Percentiles rank a stretch among this genome's conserved stretches.
Conservation (phyloP, 2,888 invertebrate species). For the Eueremaeus valkanovi region DNA sequence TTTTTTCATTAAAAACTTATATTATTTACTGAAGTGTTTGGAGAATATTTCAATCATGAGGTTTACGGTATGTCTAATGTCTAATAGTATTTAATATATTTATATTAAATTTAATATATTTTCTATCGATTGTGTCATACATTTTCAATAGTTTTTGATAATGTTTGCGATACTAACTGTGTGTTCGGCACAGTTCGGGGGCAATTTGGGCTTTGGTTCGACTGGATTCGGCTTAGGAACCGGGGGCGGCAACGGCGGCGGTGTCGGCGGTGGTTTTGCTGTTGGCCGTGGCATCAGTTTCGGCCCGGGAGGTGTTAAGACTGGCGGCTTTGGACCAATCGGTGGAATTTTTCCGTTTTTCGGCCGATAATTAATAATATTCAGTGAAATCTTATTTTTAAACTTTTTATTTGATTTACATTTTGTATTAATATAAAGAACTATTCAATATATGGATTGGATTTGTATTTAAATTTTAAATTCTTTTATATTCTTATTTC, state of each 20-base stretch:
- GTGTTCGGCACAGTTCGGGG: not conserved
- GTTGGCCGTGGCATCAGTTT: not conserved
- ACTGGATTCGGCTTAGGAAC: not conserved
- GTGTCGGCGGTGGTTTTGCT: not conserved
- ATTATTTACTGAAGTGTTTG: not conserved
- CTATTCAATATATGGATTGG: not conserved
- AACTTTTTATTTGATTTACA: not conserved
- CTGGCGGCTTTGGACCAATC: not conserved
- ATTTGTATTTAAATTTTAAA: not conserved
- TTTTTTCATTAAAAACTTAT: not conserved
- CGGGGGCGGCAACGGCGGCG: not conserved
- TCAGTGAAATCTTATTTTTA: not conserved
- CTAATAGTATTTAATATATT: not conserved
- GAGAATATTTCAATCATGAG: not conserved
- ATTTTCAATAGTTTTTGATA: not conserved
- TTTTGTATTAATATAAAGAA: not conserved
- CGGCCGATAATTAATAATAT: not conserved
- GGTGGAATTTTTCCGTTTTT: slow-evolving; percentile 19
- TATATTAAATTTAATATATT: not conserved
- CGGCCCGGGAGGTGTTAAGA: slow-evolving; percentile 16
- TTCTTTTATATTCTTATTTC: not conserved
- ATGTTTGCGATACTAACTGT: not conserved
- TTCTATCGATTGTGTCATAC: not conserved
- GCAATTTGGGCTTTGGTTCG: not conserved
- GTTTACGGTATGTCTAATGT: not conserved